Evolutionary conservation across 53 echinoderm and acorn worm genomes (phyloP).

Genomic region (Pentamera pediparva): DNA sequence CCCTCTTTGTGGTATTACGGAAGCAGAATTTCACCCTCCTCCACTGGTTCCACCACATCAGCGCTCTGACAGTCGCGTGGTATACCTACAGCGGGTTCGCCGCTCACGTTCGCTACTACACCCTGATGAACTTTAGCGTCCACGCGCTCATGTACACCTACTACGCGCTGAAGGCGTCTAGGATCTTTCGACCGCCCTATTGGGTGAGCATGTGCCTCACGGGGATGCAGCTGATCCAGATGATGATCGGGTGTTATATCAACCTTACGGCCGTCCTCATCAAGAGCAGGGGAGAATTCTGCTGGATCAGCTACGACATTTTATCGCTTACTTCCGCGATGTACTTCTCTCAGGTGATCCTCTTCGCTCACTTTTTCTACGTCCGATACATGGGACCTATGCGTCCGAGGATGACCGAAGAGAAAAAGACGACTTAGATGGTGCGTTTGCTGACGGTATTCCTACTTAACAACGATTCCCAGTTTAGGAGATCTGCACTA

Average conservation of each 20-base stretch:
- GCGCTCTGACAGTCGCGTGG: conserved; percentile 83
- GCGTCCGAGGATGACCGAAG: too few species aligned
- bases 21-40: conserved; percentile 87
- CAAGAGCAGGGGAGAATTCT: conserved; percentile 54
- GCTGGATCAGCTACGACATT: conserved; percentile 63
- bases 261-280: conserved; percentile 64
- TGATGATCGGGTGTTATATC: conserved; percentile 81
- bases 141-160: conserved; percentile 95
- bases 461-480: too few species aligned
- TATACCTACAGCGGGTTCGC: conserved; percentile 76
- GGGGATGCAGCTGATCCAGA: conserved; percentile 70
- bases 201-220: conserved; percentile 85
- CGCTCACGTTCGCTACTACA: conserved; percentile 68
- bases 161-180: conserved; percentile 79
- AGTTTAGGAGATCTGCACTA: too few species aligned
- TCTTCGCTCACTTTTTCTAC: conserved; percentile 90
- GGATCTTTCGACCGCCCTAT: conserved; percentile 53
- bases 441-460: too few species aligned
- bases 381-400: conserved; percentile 55
- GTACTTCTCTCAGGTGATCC: conserved; percentile 85
- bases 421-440: too few species aligned
- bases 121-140: conserved; percentile 83
- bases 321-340: conserved; percentile 57
- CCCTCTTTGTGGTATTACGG: conserved; percentile 84
- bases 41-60: conserved; percentile 98